Evolutionary conservation across 2,888 invertebrate genomes (phyloP), one percentile per base, ranked within the genome.

Genomic region (Dryomyza anilis): DNA sequence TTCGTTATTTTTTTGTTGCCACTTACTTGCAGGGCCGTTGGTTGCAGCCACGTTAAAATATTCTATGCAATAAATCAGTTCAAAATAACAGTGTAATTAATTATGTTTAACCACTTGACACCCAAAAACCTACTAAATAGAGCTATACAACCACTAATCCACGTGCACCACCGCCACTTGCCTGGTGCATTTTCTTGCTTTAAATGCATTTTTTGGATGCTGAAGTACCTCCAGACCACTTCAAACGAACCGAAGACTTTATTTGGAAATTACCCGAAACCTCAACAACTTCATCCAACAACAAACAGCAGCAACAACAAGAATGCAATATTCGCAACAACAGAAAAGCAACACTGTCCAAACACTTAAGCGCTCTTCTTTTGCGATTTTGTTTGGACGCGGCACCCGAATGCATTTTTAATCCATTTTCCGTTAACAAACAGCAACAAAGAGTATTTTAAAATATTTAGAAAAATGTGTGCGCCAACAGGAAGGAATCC

Each of bases 81-180:
- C 43, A 10, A 39, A 43, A 25, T 29, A 61, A 43, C 43, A 53
- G n/a, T 10, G 61, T 43, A 23, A 61, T 61, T 61, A 53, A 61
- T 61, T 60, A 60, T 16, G n/a, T 50, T 27, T 6, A 50, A 7
- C 30, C 61, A 21, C 61, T 36, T 43, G 27, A 43, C 61, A 36
- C 48, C 27, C 19, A 16, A 45, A 27, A 55, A 14, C 58, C 21
- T 55, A 25, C 27, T 43, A 2, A n/a, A 16, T 16, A n/a, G 2
- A 43, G 8, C 48, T 10, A 5, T 21, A 46, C 46, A 46, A 19
- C 16, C 21, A 19, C 1, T 4, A 3, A 21, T 2, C 8, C 3
- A 12, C 21, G 23, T 25, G 14, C 25, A 25, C 8, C n/a, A 23
- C n/a, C 3, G 27, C n/a, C 25, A 14, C 25, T 27, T n/a, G 25